Conservation (phyloP, 2,888 invertebrate species). For the Leptarthrus brevirostris region DNA sequence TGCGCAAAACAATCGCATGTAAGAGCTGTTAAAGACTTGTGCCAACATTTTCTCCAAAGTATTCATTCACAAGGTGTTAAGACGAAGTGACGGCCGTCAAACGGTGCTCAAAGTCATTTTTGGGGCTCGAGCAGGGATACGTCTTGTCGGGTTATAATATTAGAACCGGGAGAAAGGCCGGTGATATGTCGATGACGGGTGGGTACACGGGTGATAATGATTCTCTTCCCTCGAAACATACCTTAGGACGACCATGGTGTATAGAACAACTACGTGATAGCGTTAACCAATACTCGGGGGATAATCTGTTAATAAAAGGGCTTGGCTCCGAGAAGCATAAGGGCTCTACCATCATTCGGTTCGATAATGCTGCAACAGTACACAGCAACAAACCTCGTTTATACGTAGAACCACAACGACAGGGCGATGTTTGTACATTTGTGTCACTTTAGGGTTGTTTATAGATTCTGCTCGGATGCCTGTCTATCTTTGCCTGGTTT, state of each 20-base stretch:
- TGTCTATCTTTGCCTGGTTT: conserved; percentile 47
- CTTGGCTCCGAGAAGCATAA: conserved; percentile 29
- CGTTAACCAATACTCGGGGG: conserved; percentile 47
- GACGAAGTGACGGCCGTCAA: conserved; percentile 35
- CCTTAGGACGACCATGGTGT: too few species aligned
- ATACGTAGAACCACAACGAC: neutral
- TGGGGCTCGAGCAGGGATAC: neutral
- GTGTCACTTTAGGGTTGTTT: conserved; percentile 37
- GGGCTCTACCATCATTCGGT: conserved; percentile 15
- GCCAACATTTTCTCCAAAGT: too few species aligned
- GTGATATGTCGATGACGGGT: conserved; percentile 41
- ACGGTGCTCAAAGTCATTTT: conserved; percentile 38
- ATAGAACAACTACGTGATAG: conserved; percentile 42
- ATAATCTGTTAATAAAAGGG: conserved; percentile 46
- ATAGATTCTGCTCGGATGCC: conserved; percentile 47
- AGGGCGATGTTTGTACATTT: conserved; percentile 41
- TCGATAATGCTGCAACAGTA: conserved; percentile 18
- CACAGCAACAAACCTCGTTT: neutral
- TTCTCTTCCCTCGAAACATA: conserved; percentile 1
- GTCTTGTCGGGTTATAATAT: conserved; percentile 6
- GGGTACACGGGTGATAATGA: conserved; percentile 33
- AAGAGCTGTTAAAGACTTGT: too few species aligned
- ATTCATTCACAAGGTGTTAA: neutral
- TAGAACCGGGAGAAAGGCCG: neutral
- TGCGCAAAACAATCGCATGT: neutral